Evolutionary conservation across 2,888 invertebrate genomes (phyloP).

Genomic region (Crioceris asparagi): DNA sequence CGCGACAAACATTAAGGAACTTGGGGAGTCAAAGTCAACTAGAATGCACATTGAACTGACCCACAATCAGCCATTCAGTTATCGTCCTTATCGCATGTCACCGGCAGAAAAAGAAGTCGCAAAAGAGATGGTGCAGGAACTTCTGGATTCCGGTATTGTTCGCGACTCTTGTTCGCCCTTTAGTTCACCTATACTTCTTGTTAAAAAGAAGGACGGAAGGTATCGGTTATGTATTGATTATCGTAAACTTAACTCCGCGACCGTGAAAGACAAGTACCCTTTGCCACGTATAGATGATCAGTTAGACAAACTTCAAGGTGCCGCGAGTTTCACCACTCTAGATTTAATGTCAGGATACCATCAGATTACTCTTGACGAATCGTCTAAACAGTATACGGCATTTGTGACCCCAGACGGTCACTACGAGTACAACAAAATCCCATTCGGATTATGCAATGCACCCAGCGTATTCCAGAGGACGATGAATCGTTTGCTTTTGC

Average conservation of each 20-base stretch:
- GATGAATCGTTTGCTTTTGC: slow-evolving; percentile 6
- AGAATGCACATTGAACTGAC: slow-evolving; percentile 12
- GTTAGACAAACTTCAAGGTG: not conserved
- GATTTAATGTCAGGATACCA: slow-evolving; percentile 4
- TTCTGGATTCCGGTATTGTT: slow-evolving; percentile 12
- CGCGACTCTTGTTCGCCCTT: slow-evolving; percentile 16
- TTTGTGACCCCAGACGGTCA: slow-evolving; percentile 4
- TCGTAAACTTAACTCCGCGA: slow-evolving; percentile 13
- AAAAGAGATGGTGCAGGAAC: slow-evolving; percentile 15
- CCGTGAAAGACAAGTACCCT: slow-evolving; percentile 15
- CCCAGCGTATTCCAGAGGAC: slow-evolving; percentile 27
- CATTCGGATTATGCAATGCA: slow-evolving; percentile 19
- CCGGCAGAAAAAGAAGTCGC: slow-evolving; percentile 13
- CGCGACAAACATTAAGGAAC: slow-evolving; percentile 11
- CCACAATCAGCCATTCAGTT: slow-evolving; percentile 16
- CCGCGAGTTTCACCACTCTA: not conserved
- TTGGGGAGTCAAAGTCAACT: slow-evolving; percentile 16
- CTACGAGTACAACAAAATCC: slow-evolving; percentile 2
- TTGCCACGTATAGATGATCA: slow-evolving; percentile 2
- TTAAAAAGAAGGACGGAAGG: slow-evolving; percentile 22
- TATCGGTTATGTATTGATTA: slow-evolving; percentile 18
- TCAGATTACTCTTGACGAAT: slow-evolving; percentile 3
- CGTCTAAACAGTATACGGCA: slow-evolving; percentile 8
- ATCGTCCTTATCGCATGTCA: slow-evolving; percentile 19
- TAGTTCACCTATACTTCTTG: slow-evolving; percentile 20